These are phyloP conservation scores for Lithodes maja DNA, from an alignment of 2,888 invertebrate species.

Conservation along the genomic window DNA sequence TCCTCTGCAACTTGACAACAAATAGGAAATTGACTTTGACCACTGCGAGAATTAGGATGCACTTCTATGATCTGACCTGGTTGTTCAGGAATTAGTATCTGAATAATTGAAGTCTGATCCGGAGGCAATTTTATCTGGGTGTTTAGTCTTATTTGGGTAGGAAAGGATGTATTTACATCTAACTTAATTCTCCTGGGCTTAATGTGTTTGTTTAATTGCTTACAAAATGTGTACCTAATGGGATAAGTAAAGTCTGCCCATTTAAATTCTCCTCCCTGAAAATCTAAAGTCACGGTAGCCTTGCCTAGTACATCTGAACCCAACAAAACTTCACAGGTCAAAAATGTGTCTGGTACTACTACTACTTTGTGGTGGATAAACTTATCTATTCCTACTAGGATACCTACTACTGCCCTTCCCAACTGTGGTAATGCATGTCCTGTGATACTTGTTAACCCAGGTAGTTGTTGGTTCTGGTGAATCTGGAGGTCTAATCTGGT, in stretches of 20 bases:
- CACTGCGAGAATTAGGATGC: not conserved
- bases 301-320: conserved; percentile 2
- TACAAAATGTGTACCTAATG: not conserved
- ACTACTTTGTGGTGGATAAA: not conserved
- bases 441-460: not conserved
- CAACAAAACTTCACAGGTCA: not conserved
- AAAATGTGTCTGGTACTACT: not conserved
- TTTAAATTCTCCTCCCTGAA: not conserved
- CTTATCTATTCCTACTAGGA: not conserved
- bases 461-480: not conserved
- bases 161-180: no score
- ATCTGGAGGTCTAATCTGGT: not conserved
- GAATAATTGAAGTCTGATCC: not conserved
- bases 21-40: not conserved
- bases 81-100: not conserved
- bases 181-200: no score
- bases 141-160: not conserved
- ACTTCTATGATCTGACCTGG: not conserved
- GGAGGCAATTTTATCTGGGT: not conserved
- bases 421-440: not conserved
- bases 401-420: not conserved
- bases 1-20: not conserved
- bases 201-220: no score
- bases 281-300: not conserved
- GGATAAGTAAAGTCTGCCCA: conserved; percentile 12